A percentile compares a stretch with the other conserved stretches of the same genome.
Conservation (phyloP, 2,888 invertebrate genomes). For the Sarcophaga subvicina region DNA sequence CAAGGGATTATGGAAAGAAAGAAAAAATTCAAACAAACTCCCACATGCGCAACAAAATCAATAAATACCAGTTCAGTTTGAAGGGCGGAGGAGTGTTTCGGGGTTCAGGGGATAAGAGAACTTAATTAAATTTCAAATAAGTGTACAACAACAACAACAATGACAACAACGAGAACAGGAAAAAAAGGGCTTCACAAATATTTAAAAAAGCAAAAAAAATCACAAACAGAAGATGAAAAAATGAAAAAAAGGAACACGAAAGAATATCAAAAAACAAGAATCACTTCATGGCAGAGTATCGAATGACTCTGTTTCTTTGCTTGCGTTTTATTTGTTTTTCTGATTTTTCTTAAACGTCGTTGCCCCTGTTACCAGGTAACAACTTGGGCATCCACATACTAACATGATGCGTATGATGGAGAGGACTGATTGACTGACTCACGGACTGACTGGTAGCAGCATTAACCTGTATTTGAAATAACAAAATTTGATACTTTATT, state of each 20-base stretch:
- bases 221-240: constrained; percentile 63
- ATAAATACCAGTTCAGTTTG: constrained; percentile 1
- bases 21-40: constrained; percentile 10
- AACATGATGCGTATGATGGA: not conserved
- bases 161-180: constrained; percentile 8
- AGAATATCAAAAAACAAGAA: constrained; percentile 36
- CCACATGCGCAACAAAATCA: constrained; percentile 16
- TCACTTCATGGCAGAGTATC: constrained; percentile 72
- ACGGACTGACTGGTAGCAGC: constrained; percentile 13
- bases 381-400: constrained; percentile 10
- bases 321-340: constrained; percentile 44
- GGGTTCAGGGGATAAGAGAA: constrained; percentile 35
- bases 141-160: constrained; percentile 17
- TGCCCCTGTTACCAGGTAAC: constrained; percentile 64
- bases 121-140: constrained; percentile 78
- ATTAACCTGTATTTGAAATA: constrained; percentile 52
- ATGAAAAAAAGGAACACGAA: not conserved
- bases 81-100: not conserved
- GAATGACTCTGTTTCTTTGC: constrained; percentile 72
- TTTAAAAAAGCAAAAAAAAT: constrained; percentile 64
- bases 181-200: constrained; percentile 74
- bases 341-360: constrained; percentile 22
- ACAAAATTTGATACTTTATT: constrained; percentile 67
- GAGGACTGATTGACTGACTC: constrained; percentile 7
- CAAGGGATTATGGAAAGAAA: not conserved